Evolutionary conservation across 2,888 invertebrate genomes (phyloP).

Genomic region (Hyppa rectilinea): DNA sequence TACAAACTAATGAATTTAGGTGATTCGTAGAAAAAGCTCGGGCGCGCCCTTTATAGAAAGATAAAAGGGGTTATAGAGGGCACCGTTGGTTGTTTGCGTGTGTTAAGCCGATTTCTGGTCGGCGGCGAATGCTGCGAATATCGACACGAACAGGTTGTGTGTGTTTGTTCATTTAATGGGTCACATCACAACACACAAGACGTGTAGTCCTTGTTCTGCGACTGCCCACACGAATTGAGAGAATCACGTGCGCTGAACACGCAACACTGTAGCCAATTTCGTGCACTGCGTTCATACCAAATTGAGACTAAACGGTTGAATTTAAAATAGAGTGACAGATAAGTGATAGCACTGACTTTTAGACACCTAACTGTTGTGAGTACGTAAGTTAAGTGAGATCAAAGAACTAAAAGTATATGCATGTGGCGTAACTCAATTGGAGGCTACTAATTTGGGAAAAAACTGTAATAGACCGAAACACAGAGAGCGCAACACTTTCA

Average conservation of each 20-base stretch:
- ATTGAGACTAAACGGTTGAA: constrained; percentile 59
- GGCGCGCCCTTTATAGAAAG: constrained; percentile 31
- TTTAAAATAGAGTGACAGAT: constrained; percentile 58
- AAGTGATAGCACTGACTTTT: constrained; percentile 45
- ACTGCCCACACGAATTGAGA: constrained; percentile 69
- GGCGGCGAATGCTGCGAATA: constrained; percentile 50
- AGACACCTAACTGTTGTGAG: constrained; percentile 22
- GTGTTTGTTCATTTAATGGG: constrained; percentile 70
- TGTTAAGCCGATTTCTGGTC: constrained; percentile 29
- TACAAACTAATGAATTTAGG: constrained; percentile 21
- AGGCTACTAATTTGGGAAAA: background rate
- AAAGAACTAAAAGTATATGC: background rate
- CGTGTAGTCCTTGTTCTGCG: constrained; percentile 68
- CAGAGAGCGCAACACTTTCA: too few relatives aligned
- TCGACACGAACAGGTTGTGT: constrained; percentile 63
- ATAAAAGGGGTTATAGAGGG: constrained; percentile 56
- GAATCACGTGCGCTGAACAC: constrained; percentile 67
- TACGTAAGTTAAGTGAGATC: constrained; percentile 1
- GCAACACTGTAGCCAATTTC: constrained; percentile 65
- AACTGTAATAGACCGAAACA: background rate
- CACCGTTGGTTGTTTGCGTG: constrained; percentile 49
- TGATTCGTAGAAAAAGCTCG: constrained; percentile 54
- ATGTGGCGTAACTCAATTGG: background rate
- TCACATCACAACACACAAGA: constrained; percentile 64
- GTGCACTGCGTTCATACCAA: constrained; percentile 56